These are phyloP conservation scores for Polymixis lichenea DNA, from an alignment of 2,888 invertebrate genomes.

Conservation along the genomic window DNA sequence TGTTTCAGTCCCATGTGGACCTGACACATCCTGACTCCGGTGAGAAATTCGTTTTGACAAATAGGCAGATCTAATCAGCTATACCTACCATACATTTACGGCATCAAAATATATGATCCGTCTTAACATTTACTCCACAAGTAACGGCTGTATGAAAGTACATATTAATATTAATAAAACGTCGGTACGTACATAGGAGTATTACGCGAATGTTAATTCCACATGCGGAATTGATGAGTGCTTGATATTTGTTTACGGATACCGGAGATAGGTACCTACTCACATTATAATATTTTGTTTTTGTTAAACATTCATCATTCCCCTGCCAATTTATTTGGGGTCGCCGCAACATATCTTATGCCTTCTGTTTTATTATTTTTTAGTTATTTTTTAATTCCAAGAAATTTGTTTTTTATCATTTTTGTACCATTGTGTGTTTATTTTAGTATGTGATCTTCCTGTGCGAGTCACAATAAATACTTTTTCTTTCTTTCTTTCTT, in stretches of 20 bases:
- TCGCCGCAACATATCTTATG: too few species aligned
- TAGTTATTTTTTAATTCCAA: too few species aligned
- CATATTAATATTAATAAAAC: constrained; percentile 38
- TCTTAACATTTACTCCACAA: not conserved
- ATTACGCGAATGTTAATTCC: constrained; percentile 7
- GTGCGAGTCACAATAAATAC: too few species aligned
- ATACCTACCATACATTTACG: not conserved
- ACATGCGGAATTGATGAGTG: not conserved
- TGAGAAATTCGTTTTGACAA: not conserved
- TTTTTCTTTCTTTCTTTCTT: too few species aligned
- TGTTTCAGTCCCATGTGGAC: rapidly evolving
- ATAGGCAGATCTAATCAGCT: not conserved
- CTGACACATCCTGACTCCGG: too few species aligned
- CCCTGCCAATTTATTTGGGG: too few species aligned
- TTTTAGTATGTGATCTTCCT: too few species aligned
- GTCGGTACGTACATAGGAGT: not conserved
- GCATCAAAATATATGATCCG: constrained; percentile 13
- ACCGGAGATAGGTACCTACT: not conserved
- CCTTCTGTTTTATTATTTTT: too few species aligned
- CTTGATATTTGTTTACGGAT: constrained; percentile 3
- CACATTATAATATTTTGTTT: not conserved
- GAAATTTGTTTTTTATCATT: too few species aligned
- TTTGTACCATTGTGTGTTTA: too few species aligned
- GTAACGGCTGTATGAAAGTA: constrained; percentile 7
- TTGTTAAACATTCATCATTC: too few species aligned